Base-by-base conservation (phyloP, 23 tunicate species). In the Styela clava region DNA sequence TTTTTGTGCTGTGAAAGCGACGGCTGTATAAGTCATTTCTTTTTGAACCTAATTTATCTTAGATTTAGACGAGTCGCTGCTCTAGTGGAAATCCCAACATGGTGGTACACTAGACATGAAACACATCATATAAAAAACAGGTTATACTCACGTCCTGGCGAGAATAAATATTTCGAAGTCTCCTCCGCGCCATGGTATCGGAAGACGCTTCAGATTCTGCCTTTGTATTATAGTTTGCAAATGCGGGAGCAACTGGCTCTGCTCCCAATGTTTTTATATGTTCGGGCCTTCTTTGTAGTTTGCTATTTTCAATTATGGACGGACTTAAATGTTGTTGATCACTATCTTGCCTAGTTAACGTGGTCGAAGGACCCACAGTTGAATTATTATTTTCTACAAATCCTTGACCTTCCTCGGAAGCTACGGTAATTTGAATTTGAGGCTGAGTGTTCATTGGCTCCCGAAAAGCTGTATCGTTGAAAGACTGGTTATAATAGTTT, bases 181-280 rank as follows among this genome's bases (percentile, higher is more conserved):
- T 27, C 16, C 77, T 5, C 3, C 77, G 32, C 3, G 77, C 7
- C 23, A 30, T 32, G 16, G 77, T 22, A 29, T 29, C 77, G 12
- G 56, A 44, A 3, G 77, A 71, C 12, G 77, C 77, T 71, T 71
- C 77, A 32, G 77, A 71, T 3, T 35, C 65, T 51, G 35, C 65
- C 2, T 29, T 52, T 44, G 65, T 52, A 1, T 76, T 76, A 29
- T 76, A 76, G 37, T 76, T 24, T 25, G 81, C 81, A 76, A 76
- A 76, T 16, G 81, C 81, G 22, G 81, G 81, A 16, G 26, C 81
- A 52, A 76, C 64, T 0, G 81, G 52, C 27, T 52, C 32, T 25
- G 9, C 30, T 16, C 25, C 64, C 18, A 21, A 24, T 23, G 81
- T 76, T 56, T 22, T 26, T 0, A 24, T 31, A 24, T 65, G 70